Conservation (phyloP, 1,140 invertebrate species). For the Anastatus disparis region DNA sequence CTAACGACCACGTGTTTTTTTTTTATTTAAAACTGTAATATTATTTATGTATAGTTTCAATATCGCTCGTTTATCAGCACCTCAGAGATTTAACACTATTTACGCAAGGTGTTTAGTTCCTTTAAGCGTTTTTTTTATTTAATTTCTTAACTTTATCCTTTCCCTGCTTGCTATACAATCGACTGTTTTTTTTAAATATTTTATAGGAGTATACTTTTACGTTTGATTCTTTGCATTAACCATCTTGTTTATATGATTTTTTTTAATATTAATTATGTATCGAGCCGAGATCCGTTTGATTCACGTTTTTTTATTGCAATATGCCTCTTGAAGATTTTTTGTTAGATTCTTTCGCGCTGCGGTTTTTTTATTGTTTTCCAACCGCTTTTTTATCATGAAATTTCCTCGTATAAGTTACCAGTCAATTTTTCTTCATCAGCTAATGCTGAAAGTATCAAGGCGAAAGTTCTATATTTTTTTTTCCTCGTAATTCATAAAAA, state of each 20-base stretch:
- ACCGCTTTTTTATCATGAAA: conserved; percentile 33
- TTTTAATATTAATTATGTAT: conserved; percentile 13
- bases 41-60: conserved; percentile 25
- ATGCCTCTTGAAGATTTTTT: conserved; percentile 4
- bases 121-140: conserved; percentile 18
- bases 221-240: conserved; percentile 62
- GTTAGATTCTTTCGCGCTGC: neutral
- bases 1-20: conserved; percentile 11
- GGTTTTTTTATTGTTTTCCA: conserved; percentile 10
- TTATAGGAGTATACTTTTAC: conserved; percentile 44
- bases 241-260: conserved; percentile 43
- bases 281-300: conserved; percentile 59
- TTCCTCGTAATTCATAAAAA: neutral
- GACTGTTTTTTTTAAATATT: neutral
- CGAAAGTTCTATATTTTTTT: neutral
- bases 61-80: conserved; percentile 25
- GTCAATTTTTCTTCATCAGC: conserved; percentile 1
- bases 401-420: neutral
- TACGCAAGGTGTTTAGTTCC: conserved; percentile 20
- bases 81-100: conserved; percentile 14
- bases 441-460: neutral
- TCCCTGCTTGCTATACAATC: neutral
- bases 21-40: neutral
- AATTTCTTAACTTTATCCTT: neutral
- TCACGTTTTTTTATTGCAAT: conserved; percentile 58